Conservation (phyloP, 2,888 invertebrate genomes). For the Orchesella flavescens region DNA sequence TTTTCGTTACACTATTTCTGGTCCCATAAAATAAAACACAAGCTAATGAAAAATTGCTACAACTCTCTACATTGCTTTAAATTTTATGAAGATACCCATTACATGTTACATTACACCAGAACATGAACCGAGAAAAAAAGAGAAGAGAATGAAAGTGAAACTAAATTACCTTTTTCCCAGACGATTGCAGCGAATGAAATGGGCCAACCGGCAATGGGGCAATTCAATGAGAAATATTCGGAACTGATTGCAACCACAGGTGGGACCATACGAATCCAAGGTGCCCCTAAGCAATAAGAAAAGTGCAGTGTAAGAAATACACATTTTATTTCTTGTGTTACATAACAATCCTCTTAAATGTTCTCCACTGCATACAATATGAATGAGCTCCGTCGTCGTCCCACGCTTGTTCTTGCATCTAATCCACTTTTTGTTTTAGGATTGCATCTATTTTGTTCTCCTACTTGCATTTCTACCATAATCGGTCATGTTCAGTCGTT, state of each 20-base stretch:
- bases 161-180: conserved; percentile 75
- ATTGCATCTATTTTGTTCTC: neutral
- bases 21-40: no score
- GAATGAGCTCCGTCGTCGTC: conserved; percentile 13
- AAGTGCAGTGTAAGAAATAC: conserved; percentile 12
- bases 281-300: conserved; percentile 73
- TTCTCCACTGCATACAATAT: conserved; percentile 22
- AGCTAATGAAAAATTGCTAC: no score
- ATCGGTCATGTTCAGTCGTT: neutral
- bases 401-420: neutral
- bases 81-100: no score
- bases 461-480: neutral
- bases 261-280: conserved; percentile 75
- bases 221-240: conserved; percentile 74
- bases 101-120: no score
- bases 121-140: no score
- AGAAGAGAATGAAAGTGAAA: conserved; percentile 25
- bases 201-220: conserved; percentile 76
- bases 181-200: conserved; percentile 73
- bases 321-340: neutral
- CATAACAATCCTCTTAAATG: no score
- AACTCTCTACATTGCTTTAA: no score
- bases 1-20: no score
- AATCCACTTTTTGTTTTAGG: conserved; percentile 20
- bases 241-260: conserved; percentile 75